Base-by-base conservation (phyloP, 2,113 vertebrate genomes). In the Chionis minor region DNA sequence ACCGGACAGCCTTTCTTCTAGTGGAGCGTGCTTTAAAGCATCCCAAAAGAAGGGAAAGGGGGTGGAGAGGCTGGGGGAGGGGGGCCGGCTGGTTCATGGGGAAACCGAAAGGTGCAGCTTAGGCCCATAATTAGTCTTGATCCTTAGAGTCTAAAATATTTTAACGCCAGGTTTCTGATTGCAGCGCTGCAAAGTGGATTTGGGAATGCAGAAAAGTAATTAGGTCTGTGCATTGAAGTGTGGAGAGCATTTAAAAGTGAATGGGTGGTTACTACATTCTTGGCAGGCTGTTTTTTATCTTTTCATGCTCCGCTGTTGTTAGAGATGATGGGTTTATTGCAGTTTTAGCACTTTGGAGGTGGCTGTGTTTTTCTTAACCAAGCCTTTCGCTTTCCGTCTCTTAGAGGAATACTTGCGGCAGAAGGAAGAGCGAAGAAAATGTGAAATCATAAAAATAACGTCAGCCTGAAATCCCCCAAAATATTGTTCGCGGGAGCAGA, bases 191-290 rank as follows among this genome's bases (percentile, higher is more conserved):
- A 99, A 99, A 98, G 98, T 98, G 98, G 98, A 98, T 99, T 99
- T 98, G 98, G 98, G 99, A 99, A 99, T 98, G 98, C 98, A 98
- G 98, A 98, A 98, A 98, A 98, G 98, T 99, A 99, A 99, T 99
- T 99, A 99, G 99, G 98, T 98, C 98, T 99, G 99, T 99, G 98
- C 99, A 99, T 65, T 99, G 98, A 99, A 99, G 99, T 99, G 99
- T 99, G 98, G 98, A 98, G 98, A 98, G 98, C 98, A 99, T 99
- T 99, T 99, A 98, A 99, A 99, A 99, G 99, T 99, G 99, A 99
- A 99, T 99, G 98, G 98, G 98, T 99, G 98, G 98, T 98, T 98
- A 98, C 98, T 98, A 98, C 98, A 98, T 99, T 99, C 98, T 99
- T 98, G 98, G 98, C 97, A 98, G 98, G 97, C 98, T 98, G 97